Evolutionary conservation across 2,888 invertebrate species (phyloP), one percentile per base, ranked within the genome.

Genomic region (Pollenia angustigena): DNA sequence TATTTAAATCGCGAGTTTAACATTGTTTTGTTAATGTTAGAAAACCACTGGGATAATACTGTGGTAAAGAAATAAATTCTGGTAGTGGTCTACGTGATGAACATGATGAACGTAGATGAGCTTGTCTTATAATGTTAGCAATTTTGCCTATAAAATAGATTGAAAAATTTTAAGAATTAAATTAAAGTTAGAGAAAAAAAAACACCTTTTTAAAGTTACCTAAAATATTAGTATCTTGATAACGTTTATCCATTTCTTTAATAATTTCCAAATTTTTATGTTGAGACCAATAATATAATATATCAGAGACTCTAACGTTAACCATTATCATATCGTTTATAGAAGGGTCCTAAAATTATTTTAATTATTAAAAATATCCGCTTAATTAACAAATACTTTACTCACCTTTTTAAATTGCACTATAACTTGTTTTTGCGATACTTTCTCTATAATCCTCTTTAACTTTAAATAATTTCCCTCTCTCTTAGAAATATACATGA

Each of bases 41-140:
- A 90, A 91, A 92, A 81, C 93, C 93, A 89, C 90, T 90, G 82
- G 90, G 90, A 89, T 93, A 93, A 92, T 93, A 93, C 91, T 93
- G 93, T 83, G 93, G 93, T 90, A 93, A 93, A 89, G 91, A 89
- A 85, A 93, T 91, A 89, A 90, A 90, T 81, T 93, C 93, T 54
- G 92, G 91, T 87, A 92, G 79, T 56, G 90, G 90, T 42, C 90
- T 90, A 9, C 90, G 90, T 64, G 89, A 83, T 58, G 90, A 85
- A 68, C 89, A 81, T 69, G 85, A 87, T 85, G 85, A 89, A 89
- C 89, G 90, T 81, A 90, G 91, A 83, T 91, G 92, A 69, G 92
- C 92, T 87, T 93, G 93, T 18, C 93, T 90, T 88, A 93, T 91
- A 82, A 93, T 90, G 87, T 93, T 91, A 48, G 92, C 92, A 81